Evolutionary conservation across 2,888 invertebrate genomes (phyloP).

Genomic region (Dendrolimus houi): DNA sequence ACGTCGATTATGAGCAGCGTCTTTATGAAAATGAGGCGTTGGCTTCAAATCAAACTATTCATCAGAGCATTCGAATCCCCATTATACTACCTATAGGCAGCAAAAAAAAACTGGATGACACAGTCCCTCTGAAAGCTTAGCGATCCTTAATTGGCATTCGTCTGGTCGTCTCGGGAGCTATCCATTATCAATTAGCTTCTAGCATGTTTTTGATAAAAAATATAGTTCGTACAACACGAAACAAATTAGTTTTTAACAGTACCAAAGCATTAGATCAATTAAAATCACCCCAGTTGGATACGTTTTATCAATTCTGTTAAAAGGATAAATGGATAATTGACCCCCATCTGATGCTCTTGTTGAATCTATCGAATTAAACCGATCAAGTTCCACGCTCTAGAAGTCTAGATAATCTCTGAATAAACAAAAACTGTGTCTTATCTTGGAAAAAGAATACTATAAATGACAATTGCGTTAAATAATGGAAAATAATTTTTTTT

Average conservation of each 20-base stretch:
- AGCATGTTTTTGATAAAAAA: constrained; percentile 26
- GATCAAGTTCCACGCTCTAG: constrained; percentile 57
- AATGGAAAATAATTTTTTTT: no score
- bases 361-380: constrained; percentile 64
- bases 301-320: constrained; percentile 76
- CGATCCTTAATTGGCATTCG: no score
- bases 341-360: constrained; percentile 64
- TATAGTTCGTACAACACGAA: constrained; percentile 30
- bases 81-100: no score
- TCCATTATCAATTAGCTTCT: constrained; percentile 10
- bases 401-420: constrained; percentile 28
- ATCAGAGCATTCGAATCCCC: no score
- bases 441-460: no score
- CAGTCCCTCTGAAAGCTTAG: no score
- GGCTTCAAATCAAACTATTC: no score
- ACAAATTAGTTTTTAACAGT: constrained; percentile 59
- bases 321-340: constrained; percentile 76
- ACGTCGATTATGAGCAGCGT: no score
- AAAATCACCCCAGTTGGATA: constrained; percentile 66
- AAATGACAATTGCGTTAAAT: no score
- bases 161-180: no score
- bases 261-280: constrained; percentile 63
- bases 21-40: no score
- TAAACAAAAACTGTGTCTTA: not conserved
- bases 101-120: no score